Percentiles rank a stretch among this genome's conserved stretches.
phyloP scores from a whole-genome alignment of 2,797 vertebrate genomes.

The Falco concolor region DNA sequence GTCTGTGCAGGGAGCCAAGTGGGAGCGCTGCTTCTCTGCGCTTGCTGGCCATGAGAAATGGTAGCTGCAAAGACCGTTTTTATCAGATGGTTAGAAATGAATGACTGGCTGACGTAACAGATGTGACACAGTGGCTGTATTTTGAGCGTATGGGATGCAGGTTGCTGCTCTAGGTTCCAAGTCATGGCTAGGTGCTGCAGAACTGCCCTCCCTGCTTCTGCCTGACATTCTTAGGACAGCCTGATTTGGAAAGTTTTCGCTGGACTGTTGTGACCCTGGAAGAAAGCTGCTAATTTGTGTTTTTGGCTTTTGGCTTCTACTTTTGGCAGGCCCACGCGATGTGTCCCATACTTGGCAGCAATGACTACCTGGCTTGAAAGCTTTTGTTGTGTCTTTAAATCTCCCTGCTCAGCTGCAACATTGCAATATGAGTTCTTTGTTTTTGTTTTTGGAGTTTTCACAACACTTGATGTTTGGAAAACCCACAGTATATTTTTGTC shows the following conservation, averaged over 20 bases:
- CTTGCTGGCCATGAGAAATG: rapidly evolving
- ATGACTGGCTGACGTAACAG: not conserved
- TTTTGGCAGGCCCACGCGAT: constrained; percentile 14
- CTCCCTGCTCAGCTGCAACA: not conserved
- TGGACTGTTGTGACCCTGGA: not conserved
- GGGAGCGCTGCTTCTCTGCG: not conserved
- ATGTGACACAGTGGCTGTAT: rapidly evolving
- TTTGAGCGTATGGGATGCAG: rapidly evolving
- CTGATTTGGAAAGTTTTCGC: not conserved
- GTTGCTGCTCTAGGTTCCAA: not conserved
- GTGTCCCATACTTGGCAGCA: constrained; percentile 43
- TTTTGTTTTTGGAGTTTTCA: constrained; percentile 19
- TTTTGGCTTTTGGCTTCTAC: constrained; percentile 43
- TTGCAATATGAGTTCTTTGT: not conserved
- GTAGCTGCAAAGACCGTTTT: not conserved
- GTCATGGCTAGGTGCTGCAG: rapidly evolving
- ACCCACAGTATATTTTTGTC: not conserved
- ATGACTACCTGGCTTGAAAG: not conserved
- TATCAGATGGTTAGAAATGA: not conserved
- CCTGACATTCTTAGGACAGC: not conserved
- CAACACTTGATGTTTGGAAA: not conserved
- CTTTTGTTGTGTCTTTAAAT: not conserved
- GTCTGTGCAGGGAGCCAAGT: not conserved
- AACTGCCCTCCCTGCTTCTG: not conserved
- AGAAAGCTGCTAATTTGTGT: constrained; percentile 43